Percentiles rank a stretch among this genome's conserved stretches.
These are phyloP conservation scores for Ctena decussata DNA, from an alignment of 2,888 invertebrate species.

Conservation along the genomic window DNA sequence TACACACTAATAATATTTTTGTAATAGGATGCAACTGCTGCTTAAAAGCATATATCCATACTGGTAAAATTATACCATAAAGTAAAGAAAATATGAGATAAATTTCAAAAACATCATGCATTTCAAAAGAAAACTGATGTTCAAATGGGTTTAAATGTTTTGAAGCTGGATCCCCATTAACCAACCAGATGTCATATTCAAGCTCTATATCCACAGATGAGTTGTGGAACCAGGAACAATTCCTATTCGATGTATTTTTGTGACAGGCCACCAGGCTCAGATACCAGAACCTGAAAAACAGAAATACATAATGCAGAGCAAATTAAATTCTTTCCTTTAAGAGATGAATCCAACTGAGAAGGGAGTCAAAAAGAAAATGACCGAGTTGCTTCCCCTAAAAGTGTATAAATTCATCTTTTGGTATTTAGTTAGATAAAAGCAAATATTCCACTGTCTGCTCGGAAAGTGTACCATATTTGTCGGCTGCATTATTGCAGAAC, in stretches of 20 bases:
- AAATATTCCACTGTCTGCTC: no score
- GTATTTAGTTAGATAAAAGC: no score
- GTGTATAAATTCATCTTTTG: no score
- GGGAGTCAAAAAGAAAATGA: no score
- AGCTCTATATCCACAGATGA: constrained; percentile 86
- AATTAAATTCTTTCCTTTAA: no score
- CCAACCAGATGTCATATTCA: constrained; percentile 97
- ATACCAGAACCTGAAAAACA: constrained; percentile 94
- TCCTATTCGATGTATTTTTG: constrained; percentile 85
- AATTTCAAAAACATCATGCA: constrained; percentile 94
- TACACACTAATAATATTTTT: constrained; percentile 95
- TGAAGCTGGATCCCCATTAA: constrained; percentile 97
- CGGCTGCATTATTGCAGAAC: no score
- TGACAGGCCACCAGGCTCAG: constrained; percentile 97
- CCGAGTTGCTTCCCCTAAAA: no score
- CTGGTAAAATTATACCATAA: constrained; percentile 95
- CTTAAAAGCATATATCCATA: constrained; percentile 96
- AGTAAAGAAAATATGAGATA: constrained; percentile 95
- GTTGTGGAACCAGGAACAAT: constrained; percentile 80
- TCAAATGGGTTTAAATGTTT: constrained; percentile 93
- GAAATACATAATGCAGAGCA: no score
- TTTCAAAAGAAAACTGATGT: constrained; percentile 98
- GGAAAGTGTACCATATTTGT: no score
- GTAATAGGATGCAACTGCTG: constrained; percentile 97
- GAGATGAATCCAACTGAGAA: no score